Percentiles rank a stretch among this genome's conserved stretches.
Evolutionary conservation across 2,888 invertebrate genomes (phyloP).

Genomic region (Lapara coniferarum): DNA sequence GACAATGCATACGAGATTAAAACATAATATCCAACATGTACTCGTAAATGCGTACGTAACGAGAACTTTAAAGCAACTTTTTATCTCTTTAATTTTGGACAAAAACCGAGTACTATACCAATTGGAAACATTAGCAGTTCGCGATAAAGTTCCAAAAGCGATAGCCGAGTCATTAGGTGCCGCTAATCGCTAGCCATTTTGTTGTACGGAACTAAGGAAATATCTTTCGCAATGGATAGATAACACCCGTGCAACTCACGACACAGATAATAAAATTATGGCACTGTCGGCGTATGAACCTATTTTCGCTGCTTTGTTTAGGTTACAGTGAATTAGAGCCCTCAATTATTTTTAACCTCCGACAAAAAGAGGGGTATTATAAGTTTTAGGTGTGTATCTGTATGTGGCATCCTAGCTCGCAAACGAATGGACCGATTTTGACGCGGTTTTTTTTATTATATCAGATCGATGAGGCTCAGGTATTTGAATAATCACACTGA

Average conservation of each 20-base stretch:
- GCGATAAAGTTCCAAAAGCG: conserved; percentile 21
- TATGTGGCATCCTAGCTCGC: too few relatives aligned
- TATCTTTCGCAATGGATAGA: conserved; percentile 21
- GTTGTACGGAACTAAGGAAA: not conserved
- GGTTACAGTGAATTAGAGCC: not conserved
- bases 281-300: not conserved
- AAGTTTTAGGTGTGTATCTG: too few relatives aligned
- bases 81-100: not conserved
- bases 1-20: too few relatives aligned
- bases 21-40: not conserved
- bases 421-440: too few relatives aligned
- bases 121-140: not conserved
- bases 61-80: not conserved
- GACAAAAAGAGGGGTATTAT: too few relatives aligned
- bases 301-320: not conserved
- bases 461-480: too few relatives aligned
- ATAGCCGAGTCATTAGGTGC: conserved; percentile 24
- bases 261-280: conserved; percentile 22
- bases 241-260: conserved; percentile 24
- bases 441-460: too few relatives aligned
- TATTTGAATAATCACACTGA: too few relatives aligned
- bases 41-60: not conserved
- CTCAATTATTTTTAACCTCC: too few relatives aligned
- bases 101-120: not conserved
- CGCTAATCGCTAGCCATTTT: conserved; percentile 12